Percentiles rank a stretch among this genome's conserved stretches.
These are phyloP conservation scores for Pseudopipra pipra DNA, from an alignment of 2,113 vertebrate species.

Conservation along the genomic window DNA sequence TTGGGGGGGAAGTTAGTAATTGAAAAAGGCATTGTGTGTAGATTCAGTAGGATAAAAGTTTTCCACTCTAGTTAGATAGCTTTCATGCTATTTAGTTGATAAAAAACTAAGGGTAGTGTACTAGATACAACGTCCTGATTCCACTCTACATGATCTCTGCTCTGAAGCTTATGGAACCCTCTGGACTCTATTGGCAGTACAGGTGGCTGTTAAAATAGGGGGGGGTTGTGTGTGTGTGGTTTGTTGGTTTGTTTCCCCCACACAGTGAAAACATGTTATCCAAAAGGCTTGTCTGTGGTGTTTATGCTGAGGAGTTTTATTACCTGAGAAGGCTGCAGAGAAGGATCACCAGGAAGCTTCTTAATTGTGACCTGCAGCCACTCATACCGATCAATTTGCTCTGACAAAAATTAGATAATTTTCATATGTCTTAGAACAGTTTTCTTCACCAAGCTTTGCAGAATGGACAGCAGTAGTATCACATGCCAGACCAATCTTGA, in stretches of 20 bases:
- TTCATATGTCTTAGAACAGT: neutral
- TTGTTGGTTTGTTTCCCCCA: neutral
- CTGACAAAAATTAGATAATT: neutral
- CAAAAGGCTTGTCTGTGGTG: neutral
- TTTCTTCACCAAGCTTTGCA: neutral
- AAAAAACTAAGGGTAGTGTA: neutral
- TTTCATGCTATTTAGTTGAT: neutral
- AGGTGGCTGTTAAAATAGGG: neutral
- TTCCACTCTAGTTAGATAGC: neutral
- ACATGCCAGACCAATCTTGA: neutral
- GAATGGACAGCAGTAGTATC: neutral
- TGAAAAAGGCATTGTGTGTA: neutral
- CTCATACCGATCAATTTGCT: accelerated
- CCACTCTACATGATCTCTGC: neutral
- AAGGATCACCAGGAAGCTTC: neutral
- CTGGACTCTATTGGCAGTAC: neutral
- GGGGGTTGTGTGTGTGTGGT: neutral
- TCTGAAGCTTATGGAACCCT: neutral
- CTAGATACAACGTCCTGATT: neutral
- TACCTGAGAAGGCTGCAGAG: neutral
- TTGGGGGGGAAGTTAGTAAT: neutral
- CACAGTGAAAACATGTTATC: neutral
- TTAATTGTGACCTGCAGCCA: neutral
- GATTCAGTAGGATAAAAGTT: neutral
- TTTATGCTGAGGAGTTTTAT: neutral